phyloP scores from a whole-genome alignment of 2,888 invertebrate genomes.

The Dorcus parallelipipedus region DNA sequence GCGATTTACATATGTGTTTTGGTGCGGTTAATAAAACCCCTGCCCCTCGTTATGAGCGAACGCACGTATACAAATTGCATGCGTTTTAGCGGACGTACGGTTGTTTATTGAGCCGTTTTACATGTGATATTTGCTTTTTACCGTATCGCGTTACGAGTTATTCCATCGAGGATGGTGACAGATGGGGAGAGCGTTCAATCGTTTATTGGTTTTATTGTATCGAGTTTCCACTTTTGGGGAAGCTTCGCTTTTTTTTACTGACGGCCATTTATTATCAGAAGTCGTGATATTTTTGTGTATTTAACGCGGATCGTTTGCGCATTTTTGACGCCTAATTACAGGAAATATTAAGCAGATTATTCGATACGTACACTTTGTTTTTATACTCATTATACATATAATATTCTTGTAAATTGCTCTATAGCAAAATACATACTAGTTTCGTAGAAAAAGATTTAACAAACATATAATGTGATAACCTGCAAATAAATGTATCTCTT shows the following conservation, averaged over 20 bases:
- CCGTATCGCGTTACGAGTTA: constrained; percentile 31
- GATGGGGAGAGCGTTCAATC: constrained; percentile 31
- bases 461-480: too few relatives aligned
- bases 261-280: too few relatives aligned
- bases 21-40: constrained; percentile 1
- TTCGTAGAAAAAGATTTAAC: too few relatives aligned
- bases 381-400: too few relatives aligned
- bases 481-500: too few relatives aligned
- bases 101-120: constrained; percentile 42
- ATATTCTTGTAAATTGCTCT: too few relatives aligned
- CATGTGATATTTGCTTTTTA: constrained; percentile 42
- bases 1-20: background rate
- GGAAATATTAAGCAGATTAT: too few relatives aligned
- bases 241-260: constrained; percentile 8
- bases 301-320: too few relatives aligned
- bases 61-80: constrained; percentile 1
- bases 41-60: background rate
- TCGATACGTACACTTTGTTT: too few relatives aligned
- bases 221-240: constrained; percentile 17
- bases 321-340: too few relatives aligned
- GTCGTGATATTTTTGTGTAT: too few relatives aligned
- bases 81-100: constrained; percentile 25
- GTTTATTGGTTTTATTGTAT: constrained; percentile 31
- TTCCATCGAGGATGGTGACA: constrained; percentile 29
- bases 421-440: too few relatives aligned